phyloP scores from a whole-genome alignment of 1,140 invertebrate genomes.

The Polypedilum vanderplanki region DNA sequence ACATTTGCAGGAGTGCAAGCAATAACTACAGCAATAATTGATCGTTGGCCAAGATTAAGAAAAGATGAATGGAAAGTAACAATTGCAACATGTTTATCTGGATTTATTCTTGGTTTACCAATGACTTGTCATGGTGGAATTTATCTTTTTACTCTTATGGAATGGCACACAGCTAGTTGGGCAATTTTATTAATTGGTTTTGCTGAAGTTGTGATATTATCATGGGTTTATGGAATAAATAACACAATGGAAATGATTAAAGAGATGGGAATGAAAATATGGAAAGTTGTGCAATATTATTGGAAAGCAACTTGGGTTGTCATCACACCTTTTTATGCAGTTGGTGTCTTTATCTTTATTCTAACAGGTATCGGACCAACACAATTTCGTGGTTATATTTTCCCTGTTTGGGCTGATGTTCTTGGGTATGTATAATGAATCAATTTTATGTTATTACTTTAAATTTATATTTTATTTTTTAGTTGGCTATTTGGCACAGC shows the following conservation, averaged over 20 bases:
- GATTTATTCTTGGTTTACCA: not conserved
- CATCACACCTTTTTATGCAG: not conserved
- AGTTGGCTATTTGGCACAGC: not conserved
- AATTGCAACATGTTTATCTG: not conserved
- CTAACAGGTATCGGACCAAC: not conserved
- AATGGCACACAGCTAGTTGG: not conserved
- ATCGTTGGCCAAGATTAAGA: conserved; percentile 58
- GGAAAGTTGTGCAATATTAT: not conserved
- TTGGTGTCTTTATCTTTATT: not conserved
- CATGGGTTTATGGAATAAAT: conserved; percentile 15
- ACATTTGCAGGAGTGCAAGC: conserved; percentile 71
- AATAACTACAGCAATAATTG: conserved; percentile 66
- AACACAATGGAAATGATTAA: not conserved
- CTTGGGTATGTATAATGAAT: not conserved
- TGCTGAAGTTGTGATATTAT: not conserved
- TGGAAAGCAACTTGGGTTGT: not conserved
- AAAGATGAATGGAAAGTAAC: conserved; percentile 54
- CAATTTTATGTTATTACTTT: too few relatives aligned
- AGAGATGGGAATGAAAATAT: conserved; percentile 19
- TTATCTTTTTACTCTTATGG: not conserved
- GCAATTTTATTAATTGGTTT: not conserved
- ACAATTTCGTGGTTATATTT: not conserved
- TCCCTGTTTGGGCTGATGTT: not conserved
- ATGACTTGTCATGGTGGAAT: conserved; percentile 16
- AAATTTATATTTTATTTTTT: too few relatives aligned